Base-by-base conservation (phyloP, 2,797 vertebrate species). In the Naso thynnoides region DNA sequence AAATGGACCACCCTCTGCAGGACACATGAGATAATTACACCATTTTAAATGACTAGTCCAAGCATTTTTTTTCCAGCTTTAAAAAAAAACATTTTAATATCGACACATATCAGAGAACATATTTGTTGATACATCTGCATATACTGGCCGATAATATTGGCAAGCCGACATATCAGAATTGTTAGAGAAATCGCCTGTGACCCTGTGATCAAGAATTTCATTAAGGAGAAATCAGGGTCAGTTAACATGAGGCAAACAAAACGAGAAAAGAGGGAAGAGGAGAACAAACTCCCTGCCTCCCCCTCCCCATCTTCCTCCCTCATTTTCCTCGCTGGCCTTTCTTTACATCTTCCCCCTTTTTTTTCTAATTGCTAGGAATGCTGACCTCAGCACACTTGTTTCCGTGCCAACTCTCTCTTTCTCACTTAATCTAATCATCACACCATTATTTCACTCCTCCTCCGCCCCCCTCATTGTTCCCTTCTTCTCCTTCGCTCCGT, bases 321-420 rank as follows among this genome's bases (percentile, higher is more conserved):
- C 53, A 57, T 74, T 84, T 83, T 79, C 55, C 48, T 67, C 18
- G 44, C 54, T 79, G 54, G 63, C 45, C 67, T 75, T 82, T 78
- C 60, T 81, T 78, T 83, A 66, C 73, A 86, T 84, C 55, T 62
- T 69, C 52, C 63, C 57, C 47, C n/a, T n/a, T n/a, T 68, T 77
- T 86, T 83, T 67, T 84, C 52, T 91, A 91, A 93, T 92, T 90
- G 90, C 78, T 86, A 90, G 87, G 86, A 93, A 92, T 87, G 91
- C 90, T 92, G 90, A 93, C 88, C 87, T 87, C 88, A 90, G 80
- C 87, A 79, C 79, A 81, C 81, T 89, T 73, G 76, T 92, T 91
- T 87, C 89, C 44, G 68, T 86, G 88, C 89, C 87, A 90, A 83
- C 84, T 90, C 86, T 85, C 81, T 88, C 88, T 79, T 86, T 91